Percentiles rank a stretch among this genome's conserved stretches.
These are phyloP conservation scores for Istiophorus platypterus DNA, from an alignment of 2,113 vertebrate species.

Conservation along the genomic window DNA sequence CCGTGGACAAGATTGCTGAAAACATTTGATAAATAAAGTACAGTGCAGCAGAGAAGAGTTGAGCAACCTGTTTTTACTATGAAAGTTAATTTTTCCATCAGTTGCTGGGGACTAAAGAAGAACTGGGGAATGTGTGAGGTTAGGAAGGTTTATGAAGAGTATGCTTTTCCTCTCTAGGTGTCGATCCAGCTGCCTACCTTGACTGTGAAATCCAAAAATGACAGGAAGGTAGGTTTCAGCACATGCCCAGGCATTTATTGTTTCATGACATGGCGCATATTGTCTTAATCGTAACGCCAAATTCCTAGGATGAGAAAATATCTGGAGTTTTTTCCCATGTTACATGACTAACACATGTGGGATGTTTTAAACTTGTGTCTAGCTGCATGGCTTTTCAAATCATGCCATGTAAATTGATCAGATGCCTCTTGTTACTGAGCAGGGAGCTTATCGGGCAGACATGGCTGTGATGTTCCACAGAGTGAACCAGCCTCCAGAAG, in stretches of 20 bases:
- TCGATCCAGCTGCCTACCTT: slow-evolving; percentile 44
- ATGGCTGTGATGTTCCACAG: slow-evolving; percentile 53
- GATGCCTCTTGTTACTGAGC: neutral
- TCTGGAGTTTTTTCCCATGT: neutral
- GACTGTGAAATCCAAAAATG: neutral
- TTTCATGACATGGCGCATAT: neutral
- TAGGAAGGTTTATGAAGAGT: neutral
- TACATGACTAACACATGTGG: no score
- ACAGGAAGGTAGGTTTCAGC: neutral
- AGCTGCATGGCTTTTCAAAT: neutral
- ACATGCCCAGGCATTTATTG: neutral
- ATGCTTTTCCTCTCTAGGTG: slow-evolving; percentile 42
- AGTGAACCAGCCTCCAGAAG: neutral
- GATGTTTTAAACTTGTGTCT: neutral
- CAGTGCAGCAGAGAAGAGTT: no score
- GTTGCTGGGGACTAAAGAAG: no score
- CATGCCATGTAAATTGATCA: neutral
- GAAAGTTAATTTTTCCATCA: neutral
- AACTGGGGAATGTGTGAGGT: neutral
- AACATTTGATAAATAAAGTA: no score
- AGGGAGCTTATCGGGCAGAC: slow-evolving; percentile 23
- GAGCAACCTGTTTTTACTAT: neutral
- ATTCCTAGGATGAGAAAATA: neutral
- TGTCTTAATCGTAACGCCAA: neutral
- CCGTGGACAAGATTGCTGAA: no score